Evolutionary conservation across 2,797 vertebrate species (phyloP), one percentile per base, ranked within the genome.

Genomic region (Enteromius argenteus): DNA sequence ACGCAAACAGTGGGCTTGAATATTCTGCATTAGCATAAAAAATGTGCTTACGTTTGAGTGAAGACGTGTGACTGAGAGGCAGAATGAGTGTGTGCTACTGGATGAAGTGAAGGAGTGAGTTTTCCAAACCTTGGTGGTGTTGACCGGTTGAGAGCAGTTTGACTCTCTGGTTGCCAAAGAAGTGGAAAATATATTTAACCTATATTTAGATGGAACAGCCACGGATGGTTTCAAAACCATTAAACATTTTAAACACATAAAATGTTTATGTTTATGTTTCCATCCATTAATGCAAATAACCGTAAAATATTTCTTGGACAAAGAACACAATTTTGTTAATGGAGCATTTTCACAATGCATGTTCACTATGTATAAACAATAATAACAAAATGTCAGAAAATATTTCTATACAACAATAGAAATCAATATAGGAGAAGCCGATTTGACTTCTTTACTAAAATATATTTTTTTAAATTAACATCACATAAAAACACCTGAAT

Each of bases 181-280:
- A 89, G 85, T 90, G 85, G 89, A 89, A 91, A 85, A 84, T 86
- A 69, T 17, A 90, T 89, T 69, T 39, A 74, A 58, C n/a, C 39
- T 94, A 93, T 93, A 92, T 91, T 93, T 94, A 93, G 91, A 72
- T 3, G 79, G 85, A 91, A 87, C 69, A 87, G 87, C 86, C 67
- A 87, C 87, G 87, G 0, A 3, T 51, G 49, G 21, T 56, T 56
- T 56, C 19, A 56, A 56, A 56, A 56, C 53, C n/a, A n/a, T n/a
- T n/a, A n/a, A n/a, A n/a, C n/a, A n/a, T n/a, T n/a, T n/a, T n/a
- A n/a, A n/a, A n/a, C n/a, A n/a, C n/a, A n/a, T n/a, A n/a, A n/a
- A n/a, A n/a, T n/a, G n/a, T n/a, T n/a, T n/a, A 56, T 56, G 21
- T n/a, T 56, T 56, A 56, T n/a, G 21, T n/a, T 56, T 56, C 17